Evolutionary conservation across 2,888 invertebrate genomes (phyloP), one percentile per base, ranked within the genome.

Genomic region (Tenthredo notha): DNA sequence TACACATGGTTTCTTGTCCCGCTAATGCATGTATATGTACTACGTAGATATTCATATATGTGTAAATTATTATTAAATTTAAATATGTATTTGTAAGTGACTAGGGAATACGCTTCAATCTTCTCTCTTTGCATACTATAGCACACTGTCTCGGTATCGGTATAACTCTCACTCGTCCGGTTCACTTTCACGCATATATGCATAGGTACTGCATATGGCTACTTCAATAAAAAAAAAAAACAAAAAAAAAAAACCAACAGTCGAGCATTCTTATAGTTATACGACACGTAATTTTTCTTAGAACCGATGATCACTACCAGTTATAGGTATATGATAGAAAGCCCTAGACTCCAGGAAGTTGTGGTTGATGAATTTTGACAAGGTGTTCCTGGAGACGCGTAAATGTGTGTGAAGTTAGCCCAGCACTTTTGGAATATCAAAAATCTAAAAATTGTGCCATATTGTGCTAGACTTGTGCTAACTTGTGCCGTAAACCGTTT

Each of bases 281-380:
- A 54, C 61, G 58, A 10, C 37, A 61, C n/a, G 58, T 80, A 33
- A 61, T 61, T 58, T 40, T 80, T 80, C 80, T 61, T 10, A 61
- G 80, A 80, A 80, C n/a, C 80, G 61, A 80, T 61, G 58, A 61
- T 61, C 40, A 80, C 6, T 7, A 25, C 58, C 50, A n/a, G 29
- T 77, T 54, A 54, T 6, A 18, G 37, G 7, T 54, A 33, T 54
- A 77, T 7, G 37, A 54, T 77, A 18, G 40, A 21, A 33, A 15
- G 50, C 54, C 29, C 15, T 33, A 80, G 61, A 21, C 58, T 80
- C 21, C 80, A 21, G 80, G 80, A 80, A 80, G 61, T 80, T 61
- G 40, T 80, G 33, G 21, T 61, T 58, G 61, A 61, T 61, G 80
- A 80, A 80, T 80, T 80, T 80, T 80, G 80, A 80, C 80, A 40